These are phyloP conservation scores for Aphelinus certus DNA, from an alignment of 1,140 invertebrate species.

Conservation along the genomic window DNA sequence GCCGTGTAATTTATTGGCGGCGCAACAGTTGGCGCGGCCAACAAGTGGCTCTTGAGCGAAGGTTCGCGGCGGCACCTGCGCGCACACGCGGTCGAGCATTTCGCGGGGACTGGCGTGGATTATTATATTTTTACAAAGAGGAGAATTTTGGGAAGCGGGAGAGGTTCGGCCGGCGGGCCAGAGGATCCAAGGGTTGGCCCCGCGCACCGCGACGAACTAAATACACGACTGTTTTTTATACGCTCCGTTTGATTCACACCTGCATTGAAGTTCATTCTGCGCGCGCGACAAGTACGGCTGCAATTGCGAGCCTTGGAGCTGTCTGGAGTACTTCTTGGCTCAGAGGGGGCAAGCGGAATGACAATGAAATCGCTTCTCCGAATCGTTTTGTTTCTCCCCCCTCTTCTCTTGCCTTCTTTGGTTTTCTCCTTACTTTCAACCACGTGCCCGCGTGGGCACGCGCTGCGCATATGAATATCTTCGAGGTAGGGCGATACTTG, in stretches of 20 bases:
- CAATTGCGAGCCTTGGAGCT: no score
- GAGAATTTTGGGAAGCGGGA: background rate
- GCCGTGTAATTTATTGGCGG: conserved; percentile 40
- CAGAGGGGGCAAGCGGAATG: conserved; percentile 8
- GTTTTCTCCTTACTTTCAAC: background rate
- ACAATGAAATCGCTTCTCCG: conserved; percentile 21
- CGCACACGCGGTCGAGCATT: no score
- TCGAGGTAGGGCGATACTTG: conserved; percentile 29
- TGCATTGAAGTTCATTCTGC: conserved; percentile 4
- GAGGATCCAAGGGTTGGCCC: conserved; percentile 8
- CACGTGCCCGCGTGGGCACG: background rate
- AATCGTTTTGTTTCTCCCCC: background rate
- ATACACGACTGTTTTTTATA: conserved; percentile 33
- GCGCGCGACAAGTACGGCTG: background rate
- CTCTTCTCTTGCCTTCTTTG: background rate
- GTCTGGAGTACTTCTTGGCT: no score
- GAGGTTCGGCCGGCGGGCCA: background rate
- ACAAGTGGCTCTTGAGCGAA: conserved; percentile 56
- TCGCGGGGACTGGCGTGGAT: no score
- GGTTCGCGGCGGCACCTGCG: background rate
- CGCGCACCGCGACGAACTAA: conserved; percentile 11
- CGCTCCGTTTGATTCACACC: conserved; percentile 6
- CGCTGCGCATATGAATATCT: conserved; percentile 5
- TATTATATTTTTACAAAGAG: conserved; percentile 11
- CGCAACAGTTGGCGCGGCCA: conserved; percentile 57